These are phyloP conservation scores for Tragopan temminckii DNA, from an alignment of 2,797 vertebrate genomes.

Conservation along the genomic window DNA sequence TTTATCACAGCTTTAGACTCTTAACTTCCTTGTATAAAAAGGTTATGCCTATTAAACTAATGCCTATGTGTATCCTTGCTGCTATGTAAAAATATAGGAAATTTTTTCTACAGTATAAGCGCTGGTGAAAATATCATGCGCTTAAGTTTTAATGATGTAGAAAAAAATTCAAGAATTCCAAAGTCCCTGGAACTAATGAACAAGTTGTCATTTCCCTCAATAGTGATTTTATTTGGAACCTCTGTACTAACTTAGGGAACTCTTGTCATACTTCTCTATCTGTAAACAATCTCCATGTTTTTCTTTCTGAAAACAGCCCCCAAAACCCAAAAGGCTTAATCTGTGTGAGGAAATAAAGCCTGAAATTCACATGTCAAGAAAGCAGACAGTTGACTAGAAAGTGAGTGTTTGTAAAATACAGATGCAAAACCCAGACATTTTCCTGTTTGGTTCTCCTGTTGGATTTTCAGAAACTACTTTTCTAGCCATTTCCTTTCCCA, in stretches of 20 bases:
- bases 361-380: conserved; percentile 43
- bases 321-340: not conserved
- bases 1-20: not conserved
- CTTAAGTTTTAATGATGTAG: not conserved
- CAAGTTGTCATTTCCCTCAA: not conserved
- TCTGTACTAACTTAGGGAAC: not conserved
- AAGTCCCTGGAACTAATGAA: not conserved
- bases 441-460: conserved; percentile 73
- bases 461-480: conserved; percentile 77
- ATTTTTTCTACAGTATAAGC: not conserved
- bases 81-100: not conserved
- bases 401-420: conserved; percentile 73
- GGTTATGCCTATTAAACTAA: not conserved
- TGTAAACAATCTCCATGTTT: not conserved
- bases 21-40: not conserved
- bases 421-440: conserved; percentile 76
- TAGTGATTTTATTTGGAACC: not conserved
- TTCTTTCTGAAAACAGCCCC: conserved; percentile 3
- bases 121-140: not conserved
- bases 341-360: conserved; percentile 14
- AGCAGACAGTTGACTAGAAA: conserved; percentile 50
- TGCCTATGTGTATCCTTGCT: not conserved
- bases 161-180: not conserved
- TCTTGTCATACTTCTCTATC: not conserved
- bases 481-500: conserved; percentile 74